These are phyloP conservation scores for Poeciliopsis turneri DNA, from an alignment of 2,797 vertebrate genomes.

Conservation along the genomic window DNA sequence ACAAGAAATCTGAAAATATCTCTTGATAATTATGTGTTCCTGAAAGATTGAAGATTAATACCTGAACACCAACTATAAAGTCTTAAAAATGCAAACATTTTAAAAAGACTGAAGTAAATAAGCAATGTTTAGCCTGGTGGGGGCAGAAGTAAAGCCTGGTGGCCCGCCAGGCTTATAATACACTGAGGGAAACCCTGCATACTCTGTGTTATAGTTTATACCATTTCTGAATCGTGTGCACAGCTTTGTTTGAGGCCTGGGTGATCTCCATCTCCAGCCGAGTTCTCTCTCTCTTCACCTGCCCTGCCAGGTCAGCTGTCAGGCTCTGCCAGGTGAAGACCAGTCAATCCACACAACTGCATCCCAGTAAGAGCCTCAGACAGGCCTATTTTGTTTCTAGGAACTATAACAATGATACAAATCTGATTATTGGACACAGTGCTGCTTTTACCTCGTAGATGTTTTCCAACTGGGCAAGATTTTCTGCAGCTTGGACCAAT, in stretches of 20 bases:
- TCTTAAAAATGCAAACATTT: too few species aligned
- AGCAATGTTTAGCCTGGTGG: too few species aligned
- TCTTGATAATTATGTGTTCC: too few species aligned
- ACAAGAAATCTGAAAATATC: too few species aligned
- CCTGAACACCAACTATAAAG: too few species aligned
- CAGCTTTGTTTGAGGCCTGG: conserved; percentile 55
- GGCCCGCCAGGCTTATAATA: too few species aligned
- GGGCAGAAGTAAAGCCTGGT: too few species aligned
- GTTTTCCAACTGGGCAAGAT: conserved; percentile 59
- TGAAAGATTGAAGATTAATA: too few species aligned
- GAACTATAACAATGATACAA: neutral
- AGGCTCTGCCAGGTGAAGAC: conserved; percentile 57
- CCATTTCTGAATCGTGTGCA: conserved; percentile 63
- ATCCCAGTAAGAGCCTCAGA: neutral
- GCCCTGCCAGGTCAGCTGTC: conserved; percentile 41
- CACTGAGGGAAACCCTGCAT: too few species aligned
- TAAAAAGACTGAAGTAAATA: too few species aligned
- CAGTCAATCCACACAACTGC: neutral
- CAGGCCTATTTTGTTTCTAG: neutral
- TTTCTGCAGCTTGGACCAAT: conserved; percentile 59
- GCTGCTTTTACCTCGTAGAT: conserved; percentile 66
- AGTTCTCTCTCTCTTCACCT: conserved; percentile 56
- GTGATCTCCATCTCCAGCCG: conserved; percentile 68
- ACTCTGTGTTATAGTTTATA: conserved; percentile 30
- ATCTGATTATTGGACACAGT: neutral